phyloP scores from a whole-genome alignment of 2,888 invertebrate genomes.

The Liodrosophila aerea region DNA sequence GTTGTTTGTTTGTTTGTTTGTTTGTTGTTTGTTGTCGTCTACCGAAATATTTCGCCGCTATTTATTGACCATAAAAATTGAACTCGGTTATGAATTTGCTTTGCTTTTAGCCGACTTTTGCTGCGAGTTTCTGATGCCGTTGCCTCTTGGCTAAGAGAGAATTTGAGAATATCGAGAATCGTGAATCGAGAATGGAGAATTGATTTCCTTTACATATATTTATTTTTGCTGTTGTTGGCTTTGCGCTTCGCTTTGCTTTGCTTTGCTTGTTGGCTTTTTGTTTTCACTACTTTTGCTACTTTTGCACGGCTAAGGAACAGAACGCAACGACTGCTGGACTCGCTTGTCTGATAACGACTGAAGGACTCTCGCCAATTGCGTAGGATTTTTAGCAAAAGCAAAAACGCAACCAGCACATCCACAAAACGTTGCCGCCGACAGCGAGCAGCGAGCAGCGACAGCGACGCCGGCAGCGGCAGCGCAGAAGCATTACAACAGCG shows the following conservation, averaged over 20 bases:
- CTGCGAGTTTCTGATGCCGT: not conserved
- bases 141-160: slow-evolving; percentile 7
- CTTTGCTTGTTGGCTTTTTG: slow-evolving; percentile 21
- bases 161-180: slow-evolving; percentile 14
- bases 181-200: slow-evolving; percentile 18
- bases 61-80: slow-evolving; percentile 50
- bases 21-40: slow-evolving; percentile 18
- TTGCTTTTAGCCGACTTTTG: slow-evolving; percentile 8
- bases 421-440: slow-evolving; percentile 15
- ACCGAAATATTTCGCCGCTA: slow-evolving; percentile 43
- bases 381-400: slow-evolving; percentile 75
- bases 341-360: slow-evolving; percentile 82
- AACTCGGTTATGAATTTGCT: slow-evolving; percentile 27
- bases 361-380: slow-evolving; percentile 80
- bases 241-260: slow-evolving; percentile 5
- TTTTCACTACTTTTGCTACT: slow-evolving; percentile 61
- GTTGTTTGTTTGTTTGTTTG: slow-evolving; percentile 18
- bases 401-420: slow-evolving; percentile 47
- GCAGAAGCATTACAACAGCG: slow-evolving; percentile 76
- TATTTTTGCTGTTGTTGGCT: slow-evolving; percentile 7
- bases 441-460: slow-evolving; percentile 19
- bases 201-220: slow-evolving; percentile 45
- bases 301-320: slow-evolving; percentile 80
- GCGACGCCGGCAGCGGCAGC: slow-evolving; percentile 34
- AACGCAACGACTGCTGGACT: slow-evolving; percentile 82